Base-by-base conservation (phyloP, 1,140 invertebrate genomes). In the Copidosoma floridanum region DNA sequence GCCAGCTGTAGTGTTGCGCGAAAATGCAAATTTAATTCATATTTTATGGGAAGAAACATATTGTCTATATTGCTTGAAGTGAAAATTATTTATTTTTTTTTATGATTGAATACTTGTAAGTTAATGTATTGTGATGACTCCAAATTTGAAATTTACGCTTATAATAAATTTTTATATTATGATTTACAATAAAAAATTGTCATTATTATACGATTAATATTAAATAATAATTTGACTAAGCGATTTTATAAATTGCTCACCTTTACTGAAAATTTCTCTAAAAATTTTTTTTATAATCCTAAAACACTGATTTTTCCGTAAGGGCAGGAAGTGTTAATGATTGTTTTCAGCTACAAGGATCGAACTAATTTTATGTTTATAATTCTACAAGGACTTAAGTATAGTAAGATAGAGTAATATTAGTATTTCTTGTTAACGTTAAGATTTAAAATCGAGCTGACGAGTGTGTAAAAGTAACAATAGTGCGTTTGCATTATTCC, bases 391-490 rank as follows among this genome's bases (percentile, higher is more conserved):
- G 11, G 8, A 29, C 44, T 6, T 6, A 8, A 32, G 11, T 27
- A 47, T 24, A 50, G 29, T 5, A 44, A 32, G 24, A 41, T 51
- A 32, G 44, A 47, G n/a, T 57, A 60, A 32, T 66, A 69, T 56
- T 61, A 48, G 46, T 48, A 50, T 44, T 50, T 43, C 18, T 12
- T 8, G 52, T 67, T 68, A 67, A 63, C 48, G 56, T 35, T 69
- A 68, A 63, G 24, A 64, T 66, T 47, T 65, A 74, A 72, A 76
- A 63, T 76, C 70, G 73, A 78, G 75, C 73, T 74, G 70, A 74
- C 63, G 69, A 63, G 60, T 65, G n/a, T n/a, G 65, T 62, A 71
- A 65, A 67, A 70, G 66, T 60, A 68, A 71, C 63, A 65, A 65
- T 55, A 62, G 57, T 23, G 37, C 26, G 18, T 41, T 24, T 16